Base-by-base conservation (phyloP, 2,888 invertebrate genomes). In the Acrobasis repandana region DNA sequence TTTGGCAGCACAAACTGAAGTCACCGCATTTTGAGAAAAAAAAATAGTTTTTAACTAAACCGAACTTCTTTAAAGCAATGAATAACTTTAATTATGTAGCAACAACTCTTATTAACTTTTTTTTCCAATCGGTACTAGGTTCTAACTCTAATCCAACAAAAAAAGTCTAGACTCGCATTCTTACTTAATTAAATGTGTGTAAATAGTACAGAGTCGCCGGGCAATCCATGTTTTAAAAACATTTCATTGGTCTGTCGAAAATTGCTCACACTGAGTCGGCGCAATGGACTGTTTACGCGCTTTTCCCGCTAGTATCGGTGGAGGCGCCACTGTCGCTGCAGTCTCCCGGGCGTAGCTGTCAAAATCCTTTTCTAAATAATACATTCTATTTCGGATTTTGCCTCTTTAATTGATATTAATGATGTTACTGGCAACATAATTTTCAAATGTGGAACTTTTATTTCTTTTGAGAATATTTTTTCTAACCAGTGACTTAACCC, bases 331-430 rank as follows among this genome's bases (percentile, higher is more conserved):
- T 65, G 75, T 85, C 88, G 85, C 82, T 71, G 73, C 80, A 75
- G 82, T 75, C 68, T 80, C 79, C 77, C 85, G 91, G 90, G 88
- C 84, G 89, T 83, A 88, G 76, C 82, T 91, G 90, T 90, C 90
- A 91, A 90, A 85, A 75, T 76, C 79, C 66, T 66, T 60, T 70
- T 67, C 71, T 50, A 50, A 52, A 34, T 28, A 43, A 28, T 28
- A 28, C 6, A 49, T 34, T 33, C 18, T 16, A 18, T 54, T 43
- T 38, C 38, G 20, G 14, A 38, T 18, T 20, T 15, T 4, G 16
- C 9, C 10, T 18, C 0, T 43, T n/a, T n/a, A n/a, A 43, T 43
- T 43, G 43, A 43, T 43, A 36, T 36, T 9, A 52, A 15, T 9
- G 5, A 16, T 20, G 36, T 34, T 14, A 38, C 20, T 20, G 38